Evolutionary conservation across 1,140 invertebrate species (phyloP).

Genomic region (Tetragonula clypearis): DNA sequence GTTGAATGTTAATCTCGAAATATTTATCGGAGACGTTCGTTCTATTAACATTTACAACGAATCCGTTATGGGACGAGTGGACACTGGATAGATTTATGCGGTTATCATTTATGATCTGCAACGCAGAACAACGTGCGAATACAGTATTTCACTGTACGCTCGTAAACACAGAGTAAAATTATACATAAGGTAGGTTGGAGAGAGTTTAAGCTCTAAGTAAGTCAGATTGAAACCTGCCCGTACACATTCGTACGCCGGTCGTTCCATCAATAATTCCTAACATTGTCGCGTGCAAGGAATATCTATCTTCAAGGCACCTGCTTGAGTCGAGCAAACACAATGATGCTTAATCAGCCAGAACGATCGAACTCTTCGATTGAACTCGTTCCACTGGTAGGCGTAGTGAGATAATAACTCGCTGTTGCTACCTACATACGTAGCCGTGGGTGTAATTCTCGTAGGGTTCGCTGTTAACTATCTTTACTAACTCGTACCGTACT

Average conservation of each 20-base stretch:
- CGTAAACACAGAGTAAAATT: background rate
- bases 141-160: background rate
- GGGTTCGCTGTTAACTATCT: background rate
- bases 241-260: background rate
- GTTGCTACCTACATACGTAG: slow-evolving; percentile 39
- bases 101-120: background rate
- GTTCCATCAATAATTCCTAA: slow-evolving; percentile 41
- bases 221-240: slow-evolving; percentile 7
- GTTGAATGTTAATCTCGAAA: background rate
- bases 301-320: slow-evolving; percentile 49
- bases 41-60: background rate
- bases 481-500: background rate
- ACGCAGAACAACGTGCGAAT: background rate
- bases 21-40: background rate
- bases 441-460: slow-evolving; percentile 20
- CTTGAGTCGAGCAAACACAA: slow-evolving; percentile 38
- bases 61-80: background rate
- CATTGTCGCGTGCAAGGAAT: slow-evolving; percentile 40
- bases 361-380: slow-evolving; percentile 47
- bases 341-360: slow-evolving; percentile 45
- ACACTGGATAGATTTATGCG: background rate
- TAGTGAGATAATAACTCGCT: slow-evolving; percentile 47
- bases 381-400: slow-evolving; percentile 30
- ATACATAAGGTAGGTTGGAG: background rate
- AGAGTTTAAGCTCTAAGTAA: slow-evolving; percentile 2